These are phyloP conservation scores for Hypolimnas misippus DNA, from an alignment of 2,888 invertebrate genomes.

Conservation along the genomic window DNA sequence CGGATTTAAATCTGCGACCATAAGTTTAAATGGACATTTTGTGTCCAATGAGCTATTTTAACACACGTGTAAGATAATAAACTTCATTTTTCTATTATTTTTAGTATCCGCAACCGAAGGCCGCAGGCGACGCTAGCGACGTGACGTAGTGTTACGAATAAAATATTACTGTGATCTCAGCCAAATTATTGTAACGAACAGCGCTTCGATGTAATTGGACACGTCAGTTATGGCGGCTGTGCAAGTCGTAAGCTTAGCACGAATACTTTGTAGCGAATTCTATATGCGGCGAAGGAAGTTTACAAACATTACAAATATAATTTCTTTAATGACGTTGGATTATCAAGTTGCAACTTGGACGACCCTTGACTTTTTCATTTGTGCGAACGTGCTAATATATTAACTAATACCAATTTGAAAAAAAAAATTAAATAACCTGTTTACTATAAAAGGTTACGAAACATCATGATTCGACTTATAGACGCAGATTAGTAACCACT, in stretches of 20 bases:
- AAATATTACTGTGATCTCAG: constrained; percentile 71
- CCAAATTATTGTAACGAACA: constrained; percentile 66
- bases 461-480: too few relatives aligned
- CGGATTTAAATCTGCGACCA: too few relatives aligned
- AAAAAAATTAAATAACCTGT: too few relatives aligned
- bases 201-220: constrained; percentile 70
- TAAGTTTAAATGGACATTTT: too few relatives aligned
- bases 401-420: too few relatives aligned
- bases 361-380: too few relatives aligned
- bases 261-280: constrained; percentile 16
- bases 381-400: too few relatives aligned
- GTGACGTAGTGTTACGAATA: constrained; percentile 65
- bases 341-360: too few relatives aligned
- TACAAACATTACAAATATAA: not conserved
- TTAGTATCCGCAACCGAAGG: constrained; percentile 35
- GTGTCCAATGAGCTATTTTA: too few relatives aligned
- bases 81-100: constrained; percentile 11
- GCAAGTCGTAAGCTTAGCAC: constrained; percentile 46
- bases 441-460: too few relatives aligned
- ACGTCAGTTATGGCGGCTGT: constrained; percentile 52
- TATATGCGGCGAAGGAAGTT: not conserved
- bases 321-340: not conserved
- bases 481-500: too few relatives aligned
- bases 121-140: constrained; percentile 54
- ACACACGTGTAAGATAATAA: not conserved